phyloP scores from a whole-genome alignment of 1,140 invertebrate species.

The Saccostrea echinata region DNA sequence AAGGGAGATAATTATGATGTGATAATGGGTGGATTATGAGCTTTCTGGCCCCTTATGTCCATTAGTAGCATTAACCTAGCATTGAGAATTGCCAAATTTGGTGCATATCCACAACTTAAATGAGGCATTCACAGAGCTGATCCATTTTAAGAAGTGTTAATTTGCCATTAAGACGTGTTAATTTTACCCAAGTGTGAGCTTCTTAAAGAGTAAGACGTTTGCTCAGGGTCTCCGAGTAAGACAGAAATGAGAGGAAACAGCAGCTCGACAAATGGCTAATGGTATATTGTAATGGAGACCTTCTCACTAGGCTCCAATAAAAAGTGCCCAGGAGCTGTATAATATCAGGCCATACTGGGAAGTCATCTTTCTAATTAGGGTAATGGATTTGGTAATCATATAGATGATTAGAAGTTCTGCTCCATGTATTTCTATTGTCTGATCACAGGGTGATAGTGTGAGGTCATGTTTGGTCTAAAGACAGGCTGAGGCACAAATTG shows the following conservation, averaged over 20 bases:
- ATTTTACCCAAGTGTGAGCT: neutral
- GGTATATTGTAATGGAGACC: slow-evolving; percentile 16
- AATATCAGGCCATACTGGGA: neutral
- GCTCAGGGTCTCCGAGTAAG: neutral
- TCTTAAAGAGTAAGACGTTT: neutral
- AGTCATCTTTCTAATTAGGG: slow-evolving; percentile 9
- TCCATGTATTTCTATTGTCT: neutral
- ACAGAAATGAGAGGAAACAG: neutral
- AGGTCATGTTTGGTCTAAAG: too few relatives aligned
- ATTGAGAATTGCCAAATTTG: slow-evolving; percentile 13
- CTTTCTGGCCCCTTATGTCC: slow-evolving; percentile 10
- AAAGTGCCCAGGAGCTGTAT: slow-evolving; percentile 14
- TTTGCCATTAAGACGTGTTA: slow-evolving; percentile 12
- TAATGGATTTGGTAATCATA: slow-evolving; percentile 1
- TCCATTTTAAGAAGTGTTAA: slow-evolving; percentile 32
- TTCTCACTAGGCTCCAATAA: slow-evolving; percentile 24
- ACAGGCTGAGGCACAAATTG: too few relatives aligned
- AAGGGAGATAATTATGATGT: slow-evolving; percentile 29
- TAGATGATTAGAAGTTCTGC: neutral
- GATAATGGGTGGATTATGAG: neutral
- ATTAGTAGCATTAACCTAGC: neutral
- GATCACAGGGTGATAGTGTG: neutral
- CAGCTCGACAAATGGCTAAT: slow-evolving; percentile 11
- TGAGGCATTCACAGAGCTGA: neutral
- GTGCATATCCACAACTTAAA: slow-evolving; percentile 10